Evolutionary conservation across 2,888 invertebrate genomes (phyloP).

Genomic region (Tenthredo distinguenda): DNA sequence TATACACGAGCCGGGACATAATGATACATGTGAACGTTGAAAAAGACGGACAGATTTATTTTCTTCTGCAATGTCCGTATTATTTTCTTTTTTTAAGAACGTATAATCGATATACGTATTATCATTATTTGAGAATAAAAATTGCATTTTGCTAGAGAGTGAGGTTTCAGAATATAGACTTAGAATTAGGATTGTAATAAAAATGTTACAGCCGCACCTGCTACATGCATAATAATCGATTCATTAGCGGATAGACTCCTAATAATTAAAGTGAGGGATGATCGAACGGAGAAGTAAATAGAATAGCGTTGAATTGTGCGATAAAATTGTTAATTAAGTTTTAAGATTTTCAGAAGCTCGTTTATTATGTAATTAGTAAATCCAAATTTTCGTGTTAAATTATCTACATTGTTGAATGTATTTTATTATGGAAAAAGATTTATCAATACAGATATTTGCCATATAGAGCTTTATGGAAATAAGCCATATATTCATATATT

Average conservation of each 20-base stretch:
- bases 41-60: slow-evolving; percentile 25
- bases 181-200: neutral
- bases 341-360: slow-evolving; percentile 23
- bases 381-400: slow-evolving; percentile 14
- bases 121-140: slow-evolving; percentile 17
- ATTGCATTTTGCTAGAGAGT: slow-evolving; percentile 37
- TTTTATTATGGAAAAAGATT: slow-evolving; percentile 18
- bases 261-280: neutral
- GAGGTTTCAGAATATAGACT: neutral
- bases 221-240: slow-evolving; percentile 36
- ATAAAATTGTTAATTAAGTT: slow-evolving; percentile 33
- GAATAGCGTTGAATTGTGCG: neutral
- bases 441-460: slow-evolving; percentile 5
- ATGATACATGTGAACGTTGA: slow-evolving; percentile 10
- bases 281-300: neutral
- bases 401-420: slow-evolving; percentile 31
- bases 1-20: slow-evolving; percentile 13
- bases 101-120: neutral
- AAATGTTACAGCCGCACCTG: slow-evolving; percentile 35
- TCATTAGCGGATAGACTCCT: slow-evolving; percentile 14
- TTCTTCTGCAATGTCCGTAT: neutral
- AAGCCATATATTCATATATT: neutral
- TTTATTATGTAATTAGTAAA: neutral
- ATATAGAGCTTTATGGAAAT: neutral
- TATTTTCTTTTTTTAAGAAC: neutral